Evolutionary conservation across 2,797 vertebrate genomes (phyloP).

Genomic region (Valencia hispanica): DNA sequence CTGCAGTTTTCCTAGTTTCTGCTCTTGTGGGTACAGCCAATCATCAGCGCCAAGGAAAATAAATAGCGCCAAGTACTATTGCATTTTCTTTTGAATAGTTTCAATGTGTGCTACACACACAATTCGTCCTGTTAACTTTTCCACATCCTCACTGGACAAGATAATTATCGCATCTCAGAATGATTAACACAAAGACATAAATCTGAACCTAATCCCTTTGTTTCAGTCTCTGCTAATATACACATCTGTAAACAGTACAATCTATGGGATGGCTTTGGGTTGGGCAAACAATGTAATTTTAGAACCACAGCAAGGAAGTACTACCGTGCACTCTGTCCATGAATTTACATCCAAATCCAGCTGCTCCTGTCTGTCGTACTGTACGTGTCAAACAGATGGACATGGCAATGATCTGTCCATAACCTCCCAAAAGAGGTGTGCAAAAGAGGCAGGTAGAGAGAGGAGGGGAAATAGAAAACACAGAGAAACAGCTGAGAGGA

Average conservation of each 20-base stretch:
- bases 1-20: too few species aligned
- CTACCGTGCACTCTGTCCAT: slow-evolving; percentile 1
- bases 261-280: not conserved
- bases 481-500: slow-evolving; percentile 35
- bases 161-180: not conserved
- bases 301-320: slow-evolving; percentile 11
- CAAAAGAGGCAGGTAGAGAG: slow-evolving; percentile 32
- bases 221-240: not conserved
- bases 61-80: too few species aligned
- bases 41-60: too few species aligned
- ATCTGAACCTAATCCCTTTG: not conserved
- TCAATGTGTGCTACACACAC: too few species aligned
- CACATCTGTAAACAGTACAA: not conserved
- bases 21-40: too few species aligned
- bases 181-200: not conserved
- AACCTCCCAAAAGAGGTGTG: slow-evolving; percentile 29
- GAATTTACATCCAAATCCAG: slow-evolving; percentile 31
- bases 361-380: slow-evolving; percentile 9
- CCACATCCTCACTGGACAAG: not conserved
- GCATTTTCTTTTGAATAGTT: too few species aligned
- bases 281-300: slow-evolving; percentile 9
- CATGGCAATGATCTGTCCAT: slow-evolving; percentile 28
- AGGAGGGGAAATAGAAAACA: slow-evolving; percentile 28
- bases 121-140: not conserved
- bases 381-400: slow-evolving; percentile 34